Evolutionary conservation across 1,140 invertebrate genomes (phyloP), one percentile per base, ranked within the genome.

Genomic region (Ridgeia piscesae): DNA sequence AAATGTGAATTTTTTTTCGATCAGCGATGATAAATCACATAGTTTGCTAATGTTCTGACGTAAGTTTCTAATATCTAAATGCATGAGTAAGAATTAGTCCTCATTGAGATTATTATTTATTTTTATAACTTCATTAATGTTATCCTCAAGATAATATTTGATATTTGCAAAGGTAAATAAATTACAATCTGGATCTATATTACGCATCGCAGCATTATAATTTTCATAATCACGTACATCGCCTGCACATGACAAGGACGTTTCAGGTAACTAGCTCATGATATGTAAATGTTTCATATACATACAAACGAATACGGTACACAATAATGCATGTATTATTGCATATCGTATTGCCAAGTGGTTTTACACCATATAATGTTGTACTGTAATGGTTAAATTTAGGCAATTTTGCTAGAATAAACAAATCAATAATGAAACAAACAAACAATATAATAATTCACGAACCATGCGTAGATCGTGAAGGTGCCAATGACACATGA

Each of bases 111-210:
- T 8, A 35, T 90, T 90, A 89, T 89, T n/a, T 33, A 2, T 90
- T 90, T 4, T 9, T 34, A n/a, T 34, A 90, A 14, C 33, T 14
- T 90, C 35, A 90, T 77, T 77, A 90, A 90, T 90, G 33, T 34
- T 27, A 17, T 90, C n/a, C 89, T 6, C 33, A 90, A 90, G 11
- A 90, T 90, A 35, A 90, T 90, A 90, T 34, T 90, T 34, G 33
- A n/a, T 90, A 90, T 90, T 34, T 90, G 9, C 33, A 34, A 34
- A 8, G 89, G 33, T 90, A 34, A 34, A n/a, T 33, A 90, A 35
- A 90, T 90, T 90, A 33, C 35, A 90, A 90, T 90, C 33, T 6
- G 89, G 89, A 90, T 90, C 14, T 90, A 90, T 34, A 90, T 9
- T 34, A 6, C 33, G 33, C 33, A 90, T 90, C 17, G 33, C 35